A percentile compares a stretch with the other conserved stretches of the same genome.
Conservation (phyloP, 92 coral and sea anemone species). For the Plumapathes pennacea region DNA sequence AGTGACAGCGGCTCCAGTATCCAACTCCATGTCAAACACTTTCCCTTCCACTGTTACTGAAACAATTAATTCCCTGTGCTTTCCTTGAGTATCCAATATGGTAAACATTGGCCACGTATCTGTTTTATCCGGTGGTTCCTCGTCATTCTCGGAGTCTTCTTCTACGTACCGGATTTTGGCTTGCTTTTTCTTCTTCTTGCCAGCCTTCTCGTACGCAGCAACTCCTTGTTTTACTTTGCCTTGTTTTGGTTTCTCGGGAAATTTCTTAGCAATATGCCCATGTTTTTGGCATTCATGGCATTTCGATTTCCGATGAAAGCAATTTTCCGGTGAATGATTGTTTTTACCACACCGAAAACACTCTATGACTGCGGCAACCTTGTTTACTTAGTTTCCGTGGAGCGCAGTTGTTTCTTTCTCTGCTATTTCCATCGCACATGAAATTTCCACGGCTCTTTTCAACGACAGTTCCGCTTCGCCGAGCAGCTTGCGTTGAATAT, state of each 20-base stretch:
- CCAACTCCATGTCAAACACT: conserved; percentile 12
- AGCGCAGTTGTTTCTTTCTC: conserved; percentile 37
- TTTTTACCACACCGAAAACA: conserved; percentile 50
- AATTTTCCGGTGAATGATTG: conserved; percentile 40
- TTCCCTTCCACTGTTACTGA: conserved; percentile 2
- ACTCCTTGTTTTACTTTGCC: too few relatives aligned
- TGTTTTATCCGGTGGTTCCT: not conserved
- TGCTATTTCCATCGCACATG: conserved; percentile 39
- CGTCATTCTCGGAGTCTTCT: conserved; percentile 1
- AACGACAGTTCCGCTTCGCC: conserved; percentile 31
- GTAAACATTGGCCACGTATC: conserved; percentile 31
- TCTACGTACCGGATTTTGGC: conserved; percentile 8
- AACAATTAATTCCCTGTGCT: conserved; percentile 15
- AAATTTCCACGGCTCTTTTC: conserved; percentile 8
- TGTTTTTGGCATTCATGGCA: conserved; percentile 30
- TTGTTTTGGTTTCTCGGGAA: conserved; percentile 31
- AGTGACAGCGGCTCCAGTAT: conserved; percentile 41
- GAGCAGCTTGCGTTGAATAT: conserved; percentile 54
- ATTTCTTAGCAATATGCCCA: conserved; percentile 34
- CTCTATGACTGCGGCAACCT: conserved; percentile 21
- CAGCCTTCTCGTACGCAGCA: too few relatives aligned
- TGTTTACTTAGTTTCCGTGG: too few relatives aligned
- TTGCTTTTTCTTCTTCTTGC: conserved; percentile 15
- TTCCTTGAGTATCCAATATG: conserved; percentile 3
- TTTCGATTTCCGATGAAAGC: conserved; percentile 36